These are phyloP conservation scores for Nezara viridula DNA, from an alignment of 2,888 invertebrate genomes.

Conservation along the genomic window DNA sequence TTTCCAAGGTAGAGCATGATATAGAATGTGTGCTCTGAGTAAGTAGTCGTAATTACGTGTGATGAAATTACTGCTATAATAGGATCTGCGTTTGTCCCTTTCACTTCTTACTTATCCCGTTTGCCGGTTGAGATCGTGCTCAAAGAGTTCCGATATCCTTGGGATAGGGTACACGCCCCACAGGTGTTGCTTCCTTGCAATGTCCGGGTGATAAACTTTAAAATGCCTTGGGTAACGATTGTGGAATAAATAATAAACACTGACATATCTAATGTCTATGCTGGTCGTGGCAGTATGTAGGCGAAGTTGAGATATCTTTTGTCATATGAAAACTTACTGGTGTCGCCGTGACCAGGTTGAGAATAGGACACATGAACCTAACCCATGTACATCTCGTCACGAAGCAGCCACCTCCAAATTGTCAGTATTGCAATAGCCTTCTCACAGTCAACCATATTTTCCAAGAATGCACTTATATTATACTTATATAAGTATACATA, in stretches of 20 bases:
- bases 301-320: neutral
- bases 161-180: neutral
- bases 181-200: conserved; percentile 3
- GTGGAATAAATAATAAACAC: neutral
- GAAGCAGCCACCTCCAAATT: too few relatives aligned
- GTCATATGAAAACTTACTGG: neutral
- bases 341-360: too few relatives aligned
- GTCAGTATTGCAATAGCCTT: too few relatives aligned
- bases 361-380: too few relatives aligned
- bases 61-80: conserved; percentile 14
- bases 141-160: conserved; percentile 16
- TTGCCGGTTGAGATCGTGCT: neutral
- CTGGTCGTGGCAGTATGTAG: too few relatives aligned
- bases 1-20: neutral
- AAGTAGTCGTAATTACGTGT: neutral
- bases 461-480: too few relatives aligned
- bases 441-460: too few relatives aligned
- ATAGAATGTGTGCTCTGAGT: neutral
- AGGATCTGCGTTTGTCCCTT: conserved; percentile 38
- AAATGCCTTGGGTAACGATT: neutral
- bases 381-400: too few relatives aligned
- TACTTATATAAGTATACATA: too few relatives aligned
- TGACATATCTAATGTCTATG: neutral
- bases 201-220: neutral
- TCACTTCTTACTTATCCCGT: neutral